Percentiles rank a stretch among this genome's conserved stretches.
phyloP scores from a whole-genome alignment of 2,888 invertebrate genomes.

The Rosalia funebris region DNA sequence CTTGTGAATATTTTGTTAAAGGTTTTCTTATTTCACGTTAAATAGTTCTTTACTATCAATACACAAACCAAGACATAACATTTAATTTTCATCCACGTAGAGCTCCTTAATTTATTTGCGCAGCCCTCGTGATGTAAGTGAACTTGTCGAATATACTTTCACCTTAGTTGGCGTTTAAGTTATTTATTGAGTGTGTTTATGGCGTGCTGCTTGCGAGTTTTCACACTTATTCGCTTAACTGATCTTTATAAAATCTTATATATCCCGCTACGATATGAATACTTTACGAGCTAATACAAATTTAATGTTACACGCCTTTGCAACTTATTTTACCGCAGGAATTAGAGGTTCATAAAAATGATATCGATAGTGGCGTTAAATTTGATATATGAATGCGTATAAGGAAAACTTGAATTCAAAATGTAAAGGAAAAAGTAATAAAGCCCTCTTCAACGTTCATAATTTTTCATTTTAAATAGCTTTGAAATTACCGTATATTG shows the following conservation, averaged over 20 bases:
- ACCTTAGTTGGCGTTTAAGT: conserved; percentile 10
- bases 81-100: neutral
- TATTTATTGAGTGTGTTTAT: conserved; percentile 21
- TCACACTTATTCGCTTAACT: conserved; percentile 14
- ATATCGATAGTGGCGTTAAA: neutral
- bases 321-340: neutral
- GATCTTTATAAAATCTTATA: conserved; percentile 6
- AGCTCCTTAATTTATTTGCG: conserved; percentile 1
- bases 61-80: too few relatives aligned
- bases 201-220: neutral
- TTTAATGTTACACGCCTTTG: neutral
- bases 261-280: conserved; percentile 1
- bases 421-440: too few relatives aligned
- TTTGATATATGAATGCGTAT: too few relatives aligned
- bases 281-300: neutral
- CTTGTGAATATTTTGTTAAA: too few relatives aligned
- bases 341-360: neutral
- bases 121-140: conserved; percentile 3
- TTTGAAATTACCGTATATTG: too few relatives aligned
- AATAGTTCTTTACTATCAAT: too few relatives aligned
- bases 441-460: too few relatives aligned
- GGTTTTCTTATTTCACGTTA: too few relatives aligned
- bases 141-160: conserved; percentile 15
- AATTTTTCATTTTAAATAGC: too few relatives aligned
- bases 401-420: too few relatives aligned